Evolutionary conservation across 2,888 invertebrate genomes (phyloP), one percentile per base, ranked within the genome.

Genomic region (Caradrina kadenii): DNA sequence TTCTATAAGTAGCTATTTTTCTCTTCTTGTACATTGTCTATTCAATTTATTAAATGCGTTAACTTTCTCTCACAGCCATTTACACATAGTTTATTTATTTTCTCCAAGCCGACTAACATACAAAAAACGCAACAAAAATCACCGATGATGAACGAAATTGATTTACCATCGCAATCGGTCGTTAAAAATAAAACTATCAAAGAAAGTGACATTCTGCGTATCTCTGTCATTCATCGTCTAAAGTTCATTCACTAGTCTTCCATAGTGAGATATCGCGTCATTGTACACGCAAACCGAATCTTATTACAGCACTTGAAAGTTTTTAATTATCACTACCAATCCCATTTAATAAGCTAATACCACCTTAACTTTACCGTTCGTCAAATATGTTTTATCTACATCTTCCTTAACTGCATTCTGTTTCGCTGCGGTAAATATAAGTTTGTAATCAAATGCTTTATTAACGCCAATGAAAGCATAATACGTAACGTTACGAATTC

Each of bases 301-400:
- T 89, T 89, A 90, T 87, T 87, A 86, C 81, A 88, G 84, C 80
- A 79, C 84, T 90, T 80, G 92, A 92, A 94, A 93, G 92, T 93
- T 93, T 91, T 92, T 93, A 93, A 93, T 94, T 92, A 92, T 88
- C 84, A 82, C 72, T 67, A 76, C 82, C 89, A 83, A 90, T 90
- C 86, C 85, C 76, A 84, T 83, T 82, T 83, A 77, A 82, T 68
- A 54, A 70, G 62, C 55, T 13, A 62, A 69, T 8, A 64, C 79
- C 59, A 73, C 53, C n/a, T 64, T 76, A 53, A 21, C 17, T 42
- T 69, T 70, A 11, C 69, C 8, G 15, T 48, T 10, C 59, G n/a
- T 8, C 52, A 58, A 60, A 35, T 45, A 15, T 35, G 0, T 49
- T 22, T 17, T 22, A 22, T 15, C 42, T 55, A 35, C 21, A 53